A percentile compares a stretch with the other conserved stretches of the same genome.
These are phyloP conservation scores for Notospermus geniculatus DNA, from an alignment of 1,140 invertebrate species.

Conservation along the genomic window DNA sequence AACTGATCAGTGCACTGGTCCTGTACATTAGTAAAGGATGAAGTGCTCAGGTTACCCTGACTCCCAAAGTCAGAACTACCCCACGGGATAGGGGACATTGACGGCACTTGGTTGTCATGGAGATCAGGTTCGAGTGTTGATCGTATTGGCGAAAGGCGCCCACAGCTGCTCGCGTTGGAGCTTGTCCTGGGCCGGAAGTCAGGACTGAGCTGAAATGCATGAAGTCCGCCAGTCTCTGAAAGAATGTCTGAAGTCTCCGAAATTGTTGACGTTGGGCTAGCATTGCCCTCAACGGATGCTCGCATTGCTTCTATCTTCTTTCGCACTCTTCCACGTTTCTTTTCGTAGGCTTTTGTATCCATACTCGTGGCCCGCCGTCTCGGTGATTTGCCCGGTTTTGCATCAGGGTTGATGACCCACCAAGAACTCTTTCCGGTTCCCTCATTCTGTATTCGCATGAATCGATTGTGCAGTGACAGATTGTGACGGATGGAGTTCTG, in stretches of 20 bases:
- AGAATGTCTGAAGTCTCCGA: conserved; percentile 90
- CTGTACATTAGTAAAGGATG: conserved; percentile 22
- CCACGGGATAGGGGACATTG: conserved; percentile 57
- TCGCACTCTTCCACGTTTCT: conserved; percentile 85
- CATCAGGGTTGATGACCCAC: conserved; percentile 99
- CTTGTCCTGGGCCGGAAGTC: conserved; percentile 83
- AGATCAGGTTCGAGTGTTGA: conserved; percentile 73
- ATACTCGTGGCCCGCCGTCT: conserved; percentile 89
- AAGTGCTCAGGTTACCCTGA: conserved; percentile 59
- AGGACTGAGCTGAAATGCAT: conserved; percentile 71
- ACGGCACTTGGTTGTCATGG: conserved; percentile 66
- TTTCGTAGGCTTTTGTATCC: conserved; percentile 94
- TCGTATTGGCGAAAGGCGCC: conserved; percentile 82
- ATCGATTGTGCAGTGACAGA: conserved; percentile 96
- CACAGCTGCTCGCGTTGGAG: conserved; percentile 89
- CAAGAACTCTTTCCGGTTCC: conserved; percentile 99
- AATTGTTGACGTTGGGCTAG: conserved; percentile 79
- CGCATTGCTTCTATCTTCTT: conserved; percentile 82
- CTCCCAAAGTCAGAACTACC: conserved; percentile 31
- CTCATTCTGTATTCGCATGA: conserved; percentile 99
- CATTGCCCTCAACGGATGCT: conserved; percentile 33
- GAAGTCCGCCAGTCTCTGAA: conserved; percentile 81
- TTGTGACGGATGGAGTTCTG: conserved; percentile 99
- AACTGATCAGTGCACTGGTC: conserved; percentile 38
- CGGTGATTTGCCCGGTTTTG: conserved; percentile 92